Evolutionary conservation across 2,888 invertebrate genomes (phyloP).

Genomic region (Phengaris arion): DNA sequence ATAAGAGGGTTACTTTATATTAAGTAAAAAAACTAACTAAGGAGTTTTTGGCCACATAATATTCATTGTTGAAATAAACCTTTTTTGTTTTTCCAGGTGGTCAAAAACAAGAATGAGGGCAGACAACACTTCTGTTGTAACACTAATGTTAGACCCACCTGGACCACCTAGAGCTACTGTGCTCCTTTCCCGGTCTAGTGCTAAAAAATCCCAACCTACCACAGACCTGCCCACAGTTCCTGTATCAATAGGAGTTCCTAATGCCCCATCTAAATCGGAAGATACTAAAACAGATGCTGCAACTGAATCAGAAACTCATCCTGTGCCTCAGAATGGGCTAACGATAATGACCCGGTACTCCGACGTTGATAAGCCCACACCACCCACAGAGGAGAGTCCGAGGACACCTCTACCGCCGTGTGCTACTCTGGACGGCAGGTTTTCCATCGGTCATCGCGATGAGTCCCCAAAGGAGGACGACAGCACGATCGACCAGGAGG

Average conservation of each 20-base stretch:
- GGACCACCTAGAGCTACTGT: slow-evolving; percentile 87
- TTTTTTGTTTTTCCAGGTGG: slow-evolving; percentile 80
- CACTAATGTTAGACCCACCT: slow-evolving; percentile 93
- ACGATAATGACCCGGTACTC: slow-evolving; percentile 75
- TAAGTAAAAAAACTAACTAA: no score
- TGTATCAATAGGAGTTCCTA: slow-evolving; percentile 39
- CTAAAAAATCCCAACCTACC: slow-evolving; percentile 44
- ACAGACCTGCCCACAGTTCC: slow-evolving; percentile 40
- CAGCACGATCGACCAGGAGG: slow-evolving; percentile 48
- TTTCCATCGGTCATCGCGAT: slow-evolving; percentile 48
- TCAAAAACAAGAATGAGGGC: slow-evolving; percentile 91
- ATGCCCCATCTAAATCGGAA: slow-evolving; percentile 39
- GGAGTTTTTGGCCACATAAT: not conserved
- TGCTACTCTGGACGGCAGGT: slow-evolving; percentile 58
- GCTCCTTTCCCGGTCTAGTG: slow-evolving; percentile 61
- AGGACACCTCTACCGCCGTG: slow-evolving; percentile 57
- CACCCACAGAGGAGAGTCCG: slow-evolving; percentile 45
- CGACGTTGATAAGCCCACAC: slow-evolving; percentile 55
- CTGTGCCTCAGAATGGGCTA: slow-evolving; percentile 67
- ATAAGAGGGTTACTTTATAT: no score
- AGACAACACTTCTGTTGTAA: slow-evolving; percentile 96
- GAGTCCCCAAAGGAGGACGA: slow-evolving; percentile 43
- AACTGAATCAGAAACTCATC: slow-evolving; percentile 40
- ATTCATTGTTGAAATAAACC: slow-evolving; percentile 16
- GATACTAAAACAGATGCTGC: slow-evolving; percentile 35